phyloP scores from a whole-genome alignment of 2,888 invertebrate genomes.

The Caenorhabditis afra region DNA sequence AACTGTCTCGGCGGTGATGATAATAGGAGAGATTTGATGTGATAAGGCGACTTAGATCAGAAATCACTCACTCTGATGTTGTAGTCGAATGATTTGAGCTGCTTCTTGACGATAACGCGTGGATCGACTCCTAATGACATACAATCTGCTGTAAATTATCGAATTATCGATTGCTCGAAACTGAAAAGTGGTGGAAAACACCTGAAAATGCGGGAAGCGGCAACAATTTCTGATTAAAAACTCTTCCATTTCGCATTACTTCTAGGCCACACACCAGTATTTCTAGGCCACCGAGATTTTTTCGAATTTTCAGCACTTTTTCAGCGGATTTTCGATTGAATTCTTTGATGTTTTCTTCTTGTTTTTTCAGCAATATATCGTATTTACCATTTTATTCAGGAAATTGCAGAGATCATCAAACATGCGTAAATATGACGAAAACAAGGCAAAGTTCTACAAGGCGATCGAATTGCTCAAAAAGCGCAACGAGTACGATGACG shows the following conservation, averaged over 20 bases:
- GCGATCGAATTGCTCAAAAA: no score
- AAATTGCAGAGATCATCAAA: no score
- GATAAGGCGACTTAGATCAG: slow-evolving; percentile 18
- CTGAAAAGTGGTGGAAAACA: not conserved
- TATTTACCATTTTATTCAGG: no score
- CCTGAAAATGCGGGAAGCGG: not conserved
- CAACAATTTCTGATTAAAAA: no score
- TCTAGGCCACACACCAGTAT: not conserved
- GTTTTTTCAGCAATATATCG: no score
- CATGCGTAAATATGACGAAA: not conserved
- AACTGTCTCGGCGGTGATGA: slow-evolving; percentile 8
- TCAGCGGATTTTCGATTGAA: not conserved
- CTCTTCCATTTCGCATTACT: no score
- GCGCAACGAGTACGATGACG: slow-evolving; percentile 1
- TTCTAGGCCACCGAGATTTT: slow-evolving; percentile 7
- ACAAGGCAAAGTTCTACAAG: not conserved
- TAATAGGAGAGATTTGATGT: slow-evolving; percentile 21
- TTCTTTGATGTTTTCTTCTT: no score
- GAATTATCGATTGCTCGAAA: not conserved
- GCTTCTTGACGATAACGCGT: slow-evolving; percentile 10
- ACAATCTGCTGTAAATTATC: slow-evolving; percentile 12
- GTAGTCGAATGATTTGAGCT: slow-evolving; percentile 57
- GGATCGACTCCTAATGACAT: slow-evolving; percentile 23
- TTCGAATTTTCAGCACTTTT: not conserved
- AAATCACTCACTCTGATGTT: slow-evolving; percentile 43